Conservation (phyloP, 2,888 invertebrate genomes). For the Tiliacea aurago region DNA sequence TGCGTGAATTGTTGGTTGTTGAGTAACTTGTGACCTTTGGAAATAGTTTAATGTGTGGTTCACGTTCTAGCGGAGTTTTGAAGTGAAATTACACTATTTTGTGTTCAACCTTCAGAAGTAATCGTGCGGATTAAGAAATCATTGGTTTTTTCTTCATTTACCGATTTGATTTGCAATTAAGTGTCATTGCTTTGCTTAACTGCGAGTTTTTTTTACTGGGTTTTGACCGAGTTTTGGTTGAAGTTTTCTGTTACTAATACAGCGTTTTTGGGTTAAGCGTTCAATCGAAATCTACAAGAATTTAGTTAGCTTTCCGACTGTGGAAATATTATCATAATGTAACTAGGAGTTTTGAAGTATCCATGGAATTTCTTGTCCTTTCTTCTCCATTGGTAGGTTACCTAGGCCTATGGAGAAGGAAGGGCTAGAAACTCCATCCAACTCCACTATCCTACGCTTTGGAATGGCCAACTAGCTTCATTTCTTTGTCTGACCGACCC, state of each 20-base stretch:
- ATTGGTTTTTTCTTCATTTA: conserved; percentile 40
- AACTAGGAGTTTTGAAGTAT: background rate
- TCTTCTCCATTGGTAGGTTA: background rate
- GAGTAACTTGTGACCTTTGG: conserved; percentile 56
- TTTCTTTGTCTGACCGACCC: background rate
- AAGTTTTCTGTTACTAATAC: background rate
- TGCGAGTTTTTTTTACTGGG: conserved; percentile 3
- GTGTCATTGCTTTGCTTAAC: conserved; percentile 36
- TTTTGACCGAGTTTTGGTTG: conserved; percentile 36
- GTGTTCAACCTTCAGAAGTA: conserved; percentile 54
- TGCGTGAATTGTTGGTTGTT: conserved; percentile 37
- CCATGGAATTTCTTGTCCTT: background rate
- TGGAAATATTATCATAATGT: background rate
- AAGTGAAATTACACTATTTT: conserved; percentile 54
- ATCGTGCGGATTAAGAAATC: conserved; percentile 52
- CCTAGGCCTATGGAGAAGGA: no score
- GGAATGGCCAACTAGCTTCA: background rate
- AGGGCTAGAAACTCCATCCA: no score
- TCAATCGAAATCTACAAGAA: background rate
- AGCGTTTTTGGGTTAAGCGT: background rate
- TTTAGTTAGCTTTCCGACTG: conserved; percentile 1
- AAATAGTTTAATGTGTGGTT: conserved; percentile 43
- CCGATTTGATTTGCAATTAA: conserved; percentile 51
- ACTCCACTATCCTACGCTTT: background rate
- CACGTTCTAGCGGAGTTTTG: conserved; percentile 34